A percentile compares a stretch with the other conserved stretches of the same genome.
Conservation (phyloP, 1,140 invertebrate genomes). For the Drosophila varians region DNA sequence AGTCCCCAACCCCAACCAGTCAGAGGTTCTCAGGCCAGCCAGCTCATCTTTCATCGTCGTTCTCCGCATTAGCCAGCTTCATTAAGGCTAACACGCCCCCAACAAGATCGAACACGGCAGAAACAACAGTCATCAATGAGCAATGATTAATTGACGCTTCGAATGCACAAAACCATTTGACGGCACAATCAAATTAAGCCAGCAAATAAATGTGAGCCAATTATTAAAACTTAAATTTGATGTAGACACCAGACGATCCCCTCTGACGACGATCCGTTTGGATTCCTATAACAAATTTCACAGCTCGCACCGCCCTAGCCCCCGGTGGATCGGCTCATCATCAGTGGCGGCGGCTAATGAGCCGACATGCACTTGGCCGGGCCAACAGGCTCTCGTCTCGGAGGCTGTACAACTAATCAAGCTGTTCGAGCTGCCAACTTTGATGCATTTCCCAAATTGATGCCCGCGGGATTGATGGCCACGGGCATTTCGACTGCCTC, state of each 20-base stretch:
- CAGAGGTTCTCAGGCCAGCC: slow-evolving; percentile 13
- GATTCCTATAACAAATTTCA: slow-evolving; percentile 65
- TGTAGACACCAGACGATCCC: slow-evolving; percentile 40
- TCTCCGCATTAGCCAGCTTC: slow-evolving; percentile 48
- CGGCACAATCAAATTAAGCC: slow-evolving; percentile 77
- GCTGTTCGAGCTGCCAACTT: slow-evolving; percentile 75
- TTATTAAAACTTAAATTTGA: slow-evolving; percentile 75
- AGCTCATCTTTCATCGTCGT: slow-evolving; percentile 23
- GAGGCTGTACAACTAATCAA: slow-evolving; percentile 70
- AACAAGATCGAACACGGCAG: slow-evolving; percentile 25
- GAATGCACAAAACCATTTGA: slow-evolving; percentile 54
- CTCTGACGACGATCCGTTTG: background rate
- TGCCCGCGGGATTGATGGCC: slow-evolving; percentile 62
- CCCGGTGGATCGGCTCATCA: slow-evolving; percentile 35
- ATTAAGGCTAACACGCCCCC: slow-evolving; percentile 66
- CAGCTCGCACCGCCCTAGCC: slow-evolving; percentile 33
- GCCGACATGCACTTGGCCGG: slow-evolving; percentile 67
- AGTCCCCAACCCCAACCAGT: too few relatives aligned
- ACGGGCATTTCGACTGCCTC: slow-evolving; percentile 38
- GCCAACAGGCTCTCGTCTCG: slow-evolving; percentile 35
- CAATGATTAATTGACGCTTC: slow-evolving; percentile 66
- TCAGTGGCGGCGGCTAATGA: slow-evolving; percentile 68
- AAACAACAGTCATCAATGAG: slow-evolving; percentile 51
- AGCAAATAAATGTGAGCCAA: slow-evolving; percentile 76
- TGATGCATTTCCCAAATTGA: slow-evolving; percentile 79